Percentiles rank a stretch among this genome's conserved stretches.
These are phyloP conservation scores for Alloscopus bannaensis DNA, from an alignment of 2,888 invertebrate species.

Conservation along the genomic window DNA sequence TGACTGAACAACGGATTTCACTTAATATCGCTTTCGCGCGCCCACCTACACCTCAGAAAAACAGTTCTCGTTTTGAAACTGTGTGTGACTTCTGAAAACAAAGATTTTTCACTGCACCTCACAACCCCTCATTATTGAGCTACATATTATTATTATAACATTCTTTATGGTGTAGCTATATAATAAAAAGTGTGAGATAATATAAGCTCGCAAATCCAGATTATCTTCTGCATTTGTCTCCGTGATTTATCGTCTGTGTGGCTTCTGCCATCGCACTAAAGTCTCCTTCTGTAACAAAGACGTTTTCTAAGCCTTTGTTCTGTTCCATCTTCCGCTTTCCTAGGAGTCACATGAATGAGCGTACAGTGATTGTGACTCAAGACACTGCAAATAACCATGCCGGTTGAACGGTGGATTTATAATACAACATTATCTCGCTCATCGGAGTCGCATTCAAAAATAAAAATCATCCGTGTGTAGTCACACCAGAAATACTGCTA, in stretches of 20 bases:
- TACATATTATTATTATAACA: background rate
- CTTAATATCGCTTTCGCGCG: conserved; percentile 10
- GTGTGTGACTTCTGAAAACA: no score
- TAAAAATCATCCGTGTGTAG: no score
- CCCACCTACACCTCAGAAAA: conserved; percentile 16
- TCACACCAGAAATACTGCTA: no score
- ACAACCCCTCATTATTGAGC: conserved; percentile 9
- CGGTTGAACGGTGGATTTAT: conserved; percentile 38
- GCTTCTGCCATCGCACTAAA: conserved; percentile 36
- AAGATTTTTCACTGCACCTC: background rate
- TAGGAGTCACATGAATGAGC: background rate
- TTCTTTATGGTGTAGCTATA: no score
- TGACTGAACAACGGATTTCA: no score
- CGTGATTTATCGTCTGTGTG: conserved; percentile 51
- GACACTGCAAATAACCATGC: conserved; percentile 39
- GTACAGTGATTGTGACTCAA: conserved; percentile 28
- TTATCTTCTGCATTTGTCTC: conserved; percentile 25
- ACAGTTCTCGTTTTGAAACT: no score
- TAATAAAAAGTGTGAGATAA: no score
- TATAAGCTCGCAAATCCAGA: no score
- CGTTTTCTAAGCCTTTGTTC: conserved; percentile 23
- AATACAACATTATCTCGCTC: no score
- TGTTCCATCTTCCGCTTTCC: background rate
- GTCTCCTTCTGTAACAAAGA: conserved; percentile 14
- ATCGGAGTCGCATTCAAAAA: no score